Evolutionary conservation across 2,797 vertebrate genomes (phyloP).

Genomic region (Botia kubotai): DNA sequence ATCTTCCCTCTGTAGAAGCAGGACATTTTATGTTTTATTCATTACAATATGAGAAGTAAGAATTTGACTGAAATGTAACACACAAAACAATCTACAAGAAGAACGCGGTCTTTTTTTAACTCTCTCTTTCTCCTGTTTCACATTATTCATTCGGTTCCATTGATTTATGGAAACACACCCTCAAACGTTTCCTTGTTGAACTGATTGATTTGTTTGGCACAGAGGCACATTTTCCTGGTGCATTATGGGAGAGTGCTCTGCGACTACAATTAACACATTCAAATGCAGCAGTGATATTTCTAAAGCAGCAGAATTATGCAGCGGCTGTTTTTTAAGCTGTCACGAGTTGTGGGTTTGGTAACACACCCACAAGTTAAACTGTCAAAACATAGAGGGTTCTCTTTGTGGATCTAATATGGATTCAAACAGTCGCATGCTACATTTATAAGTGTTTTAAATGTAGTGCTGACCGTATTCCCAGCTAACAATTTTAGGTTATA

Average conservation of each 20-base stretch:
- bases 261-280: conserved; percentile 16
- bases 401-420: conserved; percentile 7
- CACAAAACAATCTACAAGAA: conserved; percentile 24
- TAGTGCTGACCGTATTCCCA: neutral
- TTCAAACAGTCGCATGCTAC: neutral
- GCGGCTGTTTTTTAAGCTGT: conserved; percentile 22
- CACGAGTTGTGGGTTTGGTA: conserved; percentile 1
- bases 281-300: neutral
- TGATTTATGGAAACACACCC: conserved; percentile 17
- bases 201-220: conserved; percentile 31
- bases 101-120: neutral
- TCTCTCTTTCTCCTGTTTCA: neutral
- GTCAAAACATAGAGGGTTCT: conserved; percentile 22
- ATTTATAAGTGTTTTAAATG: neutral
- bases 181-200: conserved; percentile 10
- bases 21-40: conserved; percentile 11
- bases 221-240: conserved; percentile 2
- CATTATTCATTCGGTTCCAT: conserved; percentile 28
- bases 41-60: conserved; percentile 14
- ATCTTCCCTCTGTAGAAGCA: neutral
- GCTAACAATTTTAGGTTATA: neutral
- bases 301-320: too few species aligned
- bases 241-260: conserved; percentile 11
- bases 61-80: conserved; percentile 36
- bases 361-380: conserved; percentile 20